A percentile compares a stretch with the other conserved stretches of the same genome.
These are phyloP conservation scores for Lottia gigantea DNA, from an alignment of 2,888 invertebrate species.

Conservation along the genomic window DNA sequence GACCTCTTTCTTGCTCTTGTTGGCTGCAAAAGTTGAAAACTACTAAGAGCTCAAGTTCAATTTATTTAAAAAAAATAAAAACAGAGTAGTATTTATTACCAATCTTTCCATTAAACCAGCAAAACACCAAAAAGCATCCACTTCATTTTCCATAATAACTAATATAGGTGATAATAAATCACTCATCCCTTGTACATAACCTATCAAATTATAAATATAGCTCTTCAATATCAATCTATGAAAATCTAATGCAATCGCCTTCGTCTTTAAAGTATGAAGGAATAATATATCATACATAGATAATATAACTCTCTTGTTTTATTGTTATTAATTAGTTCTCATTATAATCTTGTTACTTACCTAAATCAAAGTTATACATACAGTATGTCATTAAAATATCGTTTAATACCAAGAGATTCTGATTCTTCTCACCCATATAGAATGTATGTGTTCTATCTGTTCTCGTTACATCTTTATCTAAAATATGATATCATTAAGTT, in stretches of 20 bases:
- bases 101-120: conserved; percentile 97
- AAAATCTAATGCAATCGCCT: no score
- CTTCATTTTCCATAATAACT: conserved; percentile 89
- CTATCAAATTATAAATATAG: conserved; percentile 47
- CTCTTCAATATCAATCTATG: no score
- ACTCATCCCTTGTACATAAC: conserved; percentile 92
- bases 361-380: conserved; percentile 98
- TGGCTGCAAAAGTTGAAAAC: no score
- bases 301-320: no score
- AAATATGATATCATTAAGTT: no score
- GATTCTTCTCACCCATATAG: conserved; percentile 93
- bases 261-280: no score
- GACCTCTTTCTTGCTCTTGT: no score
- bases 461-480: conserved; percentile 95
- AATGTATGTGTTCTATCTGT: conserved; percentile 92
- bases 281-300: no score
- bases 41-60: no score
- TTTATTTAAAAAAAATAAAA: background rate
- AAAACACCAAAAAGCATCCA: conserved; percentile 99
- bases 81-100: conserved; percentile 72
- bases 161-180: conserved; percentile 94
- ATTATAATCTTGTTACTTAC: conserved; percentile 59
- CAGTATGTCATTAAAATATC: conserved; percentile 98
- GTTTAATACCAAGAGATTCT: conserved; percentile 84
- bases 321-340: no score